Evolutionary conservation across 1,140 invertebrate genomes (phyloP).

Genomic region (Drosophila bocqueti): DNA sequence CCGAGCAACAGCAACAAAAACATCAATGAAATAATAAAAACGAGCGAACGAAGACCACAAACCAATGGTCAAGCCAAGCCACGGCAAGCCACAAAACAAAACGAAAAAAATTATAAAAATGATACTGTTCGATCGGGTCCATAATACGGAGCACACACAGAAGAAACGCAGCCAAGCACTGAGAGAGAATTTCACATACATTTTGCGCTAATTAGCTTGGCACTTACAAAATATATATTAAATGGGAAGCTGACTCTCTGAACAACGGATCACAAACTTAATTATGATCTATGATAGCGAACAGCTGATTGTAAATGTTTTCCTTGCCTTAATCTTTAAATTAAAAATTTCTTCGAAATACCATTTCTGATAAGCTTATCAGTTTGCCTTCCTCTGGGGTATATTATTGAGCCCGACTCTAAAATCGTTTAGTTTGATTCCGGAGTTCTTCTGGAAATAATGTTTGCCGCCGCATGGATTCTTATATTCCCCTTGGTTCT

Average conservation of each 20-base stretch:
- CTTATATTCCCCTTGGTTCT: background rate
- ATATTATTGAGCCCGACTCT: background rate
- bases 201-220: background rate
- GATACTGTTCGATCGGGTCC: conserved; percentile 72
- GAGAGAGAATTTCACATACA: background rate
- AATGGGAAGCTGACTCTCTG: background rate
- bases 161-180: conserved; percentile 6
- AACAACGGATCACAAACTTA: too few species aligned
- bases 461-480: background rate
- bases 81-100: conserved; percentile 10
- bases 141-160: conserved; percentile 51
- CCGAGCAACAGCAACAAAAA: conserved; percentile 69
- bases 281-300: too few species aligned
- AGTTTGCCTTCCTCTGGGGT: background rate
- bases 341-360: too few species aligned
- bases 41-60: conserved; percentile 44
- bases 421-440: background rate
- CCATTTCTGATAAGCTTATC: background rate
- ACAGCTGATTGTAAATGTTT: too few species aligned
- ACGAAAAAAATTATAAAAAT: conserved; percentile 77
- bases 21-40: conserved; percentile 47
- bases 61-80: conserved; percentile 39
- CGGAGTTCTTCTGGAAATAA: background rate
- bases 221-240: too few species aligned
- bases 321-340: background rate